A percentile compares a stretch with the other conserved stretches of the same genome.
Conservation (phyloP, 35 echinoderm and acorn worm genomes). For the Diadema setosum region DNA sequence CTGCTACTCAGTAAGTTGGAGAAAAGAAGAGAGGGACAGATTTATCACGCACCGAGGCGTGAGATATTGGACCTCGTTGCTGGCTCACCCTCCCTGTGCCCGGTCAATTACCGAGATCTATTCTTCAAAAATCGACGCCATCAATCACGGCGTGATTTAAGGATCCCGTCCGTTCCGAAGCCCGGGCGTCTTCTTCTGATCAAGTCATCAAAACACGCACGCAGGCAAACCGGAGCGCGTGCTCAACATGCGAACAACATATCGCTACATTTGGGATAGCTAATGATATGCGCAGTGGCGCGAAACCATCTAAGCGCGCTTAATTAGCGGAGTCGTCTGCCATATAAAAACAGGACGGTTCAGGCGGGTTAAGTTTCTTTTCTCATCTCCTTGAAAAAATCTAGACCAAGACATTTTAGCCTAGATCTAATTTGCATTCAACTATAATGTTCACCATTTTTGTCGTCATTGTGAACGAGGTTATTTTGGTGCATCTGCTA, state of each 20-base stretch:
- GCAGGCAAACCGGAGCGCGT: background rate
- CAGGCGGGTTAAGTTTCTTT: too few relatives aligned
- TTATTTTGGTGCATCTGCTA: too few relatives aligned
- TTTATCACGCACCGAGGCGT: background rate
- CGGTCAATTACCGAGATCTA: slow-evolving; percentile 5
- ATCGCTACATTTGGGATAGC: background rate
- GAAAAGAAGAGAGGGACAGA: too few relatives aligned
- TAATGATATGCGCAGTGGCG: slow-evolving; percentile 1
- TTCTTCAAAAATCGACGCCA: slow-evolving; percentile 3
- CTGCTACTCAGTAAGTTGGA: too few relatives aligned
- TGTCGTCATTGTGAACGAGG: too few relatives aligned
- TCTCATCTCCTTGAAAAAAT: too few relatives aligned
- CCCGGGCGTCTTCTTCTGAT: background rate
- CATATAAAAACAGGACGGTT: too few relatives aligned
- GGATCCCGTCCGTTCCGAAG: background rate
- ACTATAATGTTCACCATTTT: too few relatives aligned
- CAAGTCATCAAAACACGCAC: too few relatives aligned
- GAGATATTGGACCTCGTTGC: background rate
- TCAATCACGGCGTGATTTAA: background rate
- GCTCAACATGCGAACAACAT: background rate
- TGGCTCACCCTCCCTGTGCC: background rate
- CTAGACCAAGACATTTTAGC: too few relatives aligned
- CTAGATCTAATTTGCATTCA: too few relatives aligned
- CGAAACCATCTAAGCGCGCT: background rate
- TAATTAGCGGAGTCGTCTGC: background rate